Conservation (phyloP, 2,888 invertebrate genomes). For the Morpho deidamia region DNA sequence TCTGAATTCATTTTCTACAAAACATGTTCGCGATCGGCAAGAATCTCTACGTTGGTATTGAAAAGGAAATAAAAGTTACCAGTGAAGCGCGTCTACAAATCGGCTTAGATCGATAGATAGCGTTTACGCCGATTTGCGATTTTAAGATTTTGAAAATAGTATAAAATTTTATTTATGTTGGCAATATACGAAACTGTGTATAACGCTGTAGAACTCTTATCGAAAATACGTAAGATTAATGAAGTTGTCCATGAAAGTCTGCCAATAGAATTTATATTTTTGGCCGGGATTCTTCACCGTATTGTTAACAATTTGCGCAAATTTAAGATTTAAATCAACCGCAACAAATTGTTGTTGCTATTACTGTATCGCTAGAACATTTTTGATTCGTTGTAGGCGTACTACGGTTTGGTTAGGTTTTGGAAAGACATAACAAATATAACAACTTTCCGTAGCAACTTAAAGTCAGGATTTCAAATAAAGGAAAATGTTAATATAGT, state of each 20-base stretch:
- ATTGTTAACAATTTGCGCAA: no score
- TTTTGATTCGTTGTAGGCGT: no score
- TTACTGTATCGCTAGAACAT: no score
- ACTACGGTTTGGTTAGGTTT: no score
- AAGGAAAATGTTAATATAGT: no score
- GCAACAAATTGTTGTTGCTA: no score
- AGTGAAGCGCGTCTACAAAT: slow-evolving; percentile 33
- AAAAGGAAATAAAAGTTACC: slow-evolving; percentile 37
- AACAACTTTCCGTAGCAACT: no score
- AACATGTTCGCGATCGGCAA: slow-evolving; percentile 19
- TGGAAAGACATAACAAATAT: no score
- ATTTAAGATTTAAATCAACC: no score
- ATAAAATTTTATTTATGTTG: background rate
- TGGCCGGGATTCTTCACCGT: no score
- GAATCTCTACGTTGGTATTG: slow-evolving; percentile 24
- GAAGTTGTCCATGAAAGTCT: background rate
- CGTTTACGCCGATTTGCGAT: slow-evolving; percentile 9
- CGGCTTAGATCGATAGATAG: slow-evolving; percentile 30
- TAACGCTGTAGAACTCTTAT: background rate
- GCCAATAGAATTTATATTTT: no score
- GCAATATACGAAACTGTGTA: background rate
- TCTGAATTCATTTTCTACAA: slow-evolving; percentile 19
- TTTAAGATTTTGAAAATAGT: slow-evolving; percentile 8
- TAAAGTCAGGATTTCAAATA: no score
- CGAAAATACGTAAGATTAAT: background rate